Conservation (phyloP, 1,140 invertebrate genomes). For the Drosophila obscura region DNA sequence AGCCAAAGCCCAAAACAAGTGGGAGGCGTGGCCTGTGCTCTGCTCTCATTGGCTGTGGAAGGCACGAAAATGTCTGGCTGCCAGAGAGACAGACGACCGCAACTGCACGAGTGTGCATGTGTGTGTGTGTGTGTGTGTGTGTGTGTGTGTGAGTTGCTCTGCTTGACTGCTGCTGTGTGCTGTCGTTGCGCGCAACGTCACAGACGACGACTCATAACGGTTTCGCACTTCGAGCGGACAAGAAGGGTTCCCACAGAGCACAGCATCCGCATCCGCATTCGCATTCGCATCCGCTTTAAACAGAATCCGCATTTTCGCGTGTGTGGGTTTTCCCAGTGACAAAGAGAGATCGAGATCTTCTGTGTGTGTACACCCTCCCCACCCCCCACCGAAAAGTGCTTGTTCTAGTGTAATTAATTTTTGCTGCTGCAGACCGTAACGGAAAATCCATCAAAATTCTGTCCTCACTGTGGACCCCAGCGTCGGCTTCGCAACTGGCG, state of each 20-base stretch:
- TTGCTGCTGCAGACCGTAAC: not conserved
- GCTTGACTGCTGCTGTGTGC: slow-evolving; percentile 7
- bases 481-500: slow-evolving; percentile 68
- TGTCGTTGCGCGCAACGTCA: slow-evolving; percentile 52
- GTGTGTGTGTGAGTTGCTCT: slow-evolving; percentile 7
- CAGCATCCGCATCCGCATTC: slow-evolving; percentile 1
- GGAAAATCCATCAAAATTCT: slow-evolving; percentile 75
- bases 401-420: not conserved
- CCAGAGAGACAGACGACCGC: slow-evolving; percentile 8
- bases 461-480: slow-evolving; percentile 81
- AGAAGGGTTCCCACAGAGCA: slow-evolving; percentile 63
- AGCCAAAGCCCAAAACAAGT: no score
- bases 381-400: slow-evolving; percentile 1
- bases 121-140: slow-evolving; percentile 16
- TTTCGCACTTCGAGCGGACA: slow-evolving; percentile 80
- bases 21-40: no score
- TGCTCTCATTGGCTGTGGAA: no score
- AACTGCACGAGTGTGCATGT: slow-evolving; percentile 20
- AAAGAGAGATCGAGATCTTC: not conserved
- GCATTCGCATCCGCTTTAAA: slow-evolving; percentile 12
- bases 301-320: slow-evolving; percentile 10
- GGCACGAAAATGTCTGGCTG: no score
- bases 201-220: slow-evolving; percentile 62
- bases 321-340: slow-evolving; percentile 4
- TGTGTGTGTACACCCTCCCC: not conserved